Conservation (phyloP, 1,140 invertebrate species). For the Philopotamus ludificatus region DNA sequence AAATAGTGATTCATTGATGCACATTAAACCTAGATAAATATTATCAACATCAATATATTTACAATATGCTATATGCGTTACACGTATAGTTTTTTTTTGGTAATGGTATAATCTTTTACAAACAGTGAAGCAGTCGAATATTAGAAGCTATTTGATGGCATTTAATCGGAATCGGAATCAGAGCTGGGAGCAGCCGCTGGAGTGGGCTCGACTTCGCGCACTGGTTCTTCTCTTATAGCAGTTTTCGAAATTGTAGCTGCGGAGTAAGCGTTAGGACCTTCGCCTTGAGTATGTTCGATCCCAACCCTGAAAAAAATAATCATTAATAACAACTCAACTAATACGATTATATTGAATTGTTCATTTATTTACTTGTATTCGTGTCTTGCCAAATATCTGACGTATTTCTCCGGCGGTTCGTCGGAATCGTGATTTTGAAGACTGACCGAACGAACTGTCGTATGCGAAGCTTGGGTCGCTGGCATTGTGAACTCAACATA, state of each 20-base stretch:
- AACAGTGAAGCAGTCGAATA: conserved; percentile 1
- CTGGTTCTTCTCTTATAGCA: conserved; percentile 51
- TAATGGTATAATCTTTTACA: not conserved
- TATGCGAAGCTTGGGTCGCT: conserved; percentile 94
- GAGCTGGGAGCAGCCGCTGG: conserved; percentile 54
- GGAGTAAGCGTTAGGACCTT: conserved; percentile 73
- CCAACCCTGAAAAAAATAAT: conserved; percentile 63
- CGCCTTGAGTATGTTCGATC: conserved; percentile 79
- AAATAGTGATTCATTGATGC: not conserved
- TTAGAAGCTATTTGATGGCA: not conserved
- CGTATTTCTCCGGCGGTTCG: conserved; percentile 97
- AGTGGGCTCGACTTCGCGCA: conserved; percentile 45
- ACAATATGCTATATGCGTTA: too few species aligned
- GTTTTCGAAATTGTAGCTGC: conserved; percentile 62
- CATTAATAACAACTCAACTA: conserved; percentile 4
- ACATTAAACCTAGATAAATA: too few species aligned
- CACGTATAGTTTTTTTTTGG: not conserved
- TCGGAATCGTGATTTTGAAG: conserved; percentile 85
- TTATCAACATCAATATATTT: too few species aligned
- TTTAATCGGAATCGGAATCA: conserved; percentile 46
- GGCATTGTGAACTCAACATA: conserved; percentile 99
- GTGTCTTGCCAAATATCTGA: conserved; percentile 93
- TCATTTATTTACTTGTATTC: conserved; percentile 78
- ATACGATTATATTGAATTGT: not conserved
- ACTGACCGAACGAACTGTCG: conserved; percentile 92